Base-by-base conservation (phyloP, 1,140 invertebrate species). In the Colletes latitarsis region DNA sequence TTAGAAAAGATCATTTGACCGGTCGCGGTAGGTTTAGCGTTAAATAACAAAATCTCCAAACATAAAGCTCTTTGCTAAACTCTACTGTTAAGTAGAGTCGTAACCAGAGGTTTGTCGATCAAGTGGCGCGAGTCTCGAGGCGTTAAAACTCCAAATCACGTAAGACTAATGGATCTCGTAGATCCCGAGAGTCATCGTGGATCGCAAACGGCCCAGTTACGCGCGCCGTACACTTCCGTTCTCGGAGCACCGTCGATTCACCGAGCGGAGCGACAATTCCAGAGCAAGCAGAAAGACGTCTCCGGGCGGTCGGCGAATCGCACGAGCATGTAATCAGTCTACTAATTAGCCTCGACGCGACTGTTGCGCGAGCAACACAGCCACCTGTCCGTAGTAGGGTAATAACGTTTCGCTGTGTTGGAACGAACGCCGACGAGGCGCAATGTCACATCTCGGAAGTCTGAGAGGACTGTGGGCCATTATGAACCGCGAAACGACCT, bases 311-410 rank as follows among this genome's bases (percentile, higher is more conserved):
- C 70, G 57, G 46, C 30, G 74, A 81, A 75, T 81, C 72, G 46
- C 72, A 14, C 78, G 63, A 58, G 52, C 71, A 14, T 75, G 63
- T 72, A 81, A 81, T 81, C 78, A 68, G 78, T 81, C 71, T 81
- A 60, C 71, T 81, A 81, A 81, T 81, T 81, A 81, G 78, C 72
- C 62, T 55, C 49, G 77, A 55, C 58, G 67, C 75, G 75, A 71
- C 19, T 21, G 77, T 72, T 78, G 77, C 77, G 41, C 77, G 77
- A 64, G 68, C 76, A 12, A 49, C 69, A 43, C 69, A 30, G 41
- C 77, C 77, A 79, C 49, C 77, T 79, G 77, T 79, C 62, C 77
- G 14, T 30, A 15, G 67, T 62, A 52, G 39, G 77, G 60, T 73
- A 64, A 79, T 73, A 79, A 79, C 77, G 77, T 64, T 57, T 9